Conservation (phyloP, 2,113 vertebrate genomes). For the Theristicus caerulescens region DNA sequence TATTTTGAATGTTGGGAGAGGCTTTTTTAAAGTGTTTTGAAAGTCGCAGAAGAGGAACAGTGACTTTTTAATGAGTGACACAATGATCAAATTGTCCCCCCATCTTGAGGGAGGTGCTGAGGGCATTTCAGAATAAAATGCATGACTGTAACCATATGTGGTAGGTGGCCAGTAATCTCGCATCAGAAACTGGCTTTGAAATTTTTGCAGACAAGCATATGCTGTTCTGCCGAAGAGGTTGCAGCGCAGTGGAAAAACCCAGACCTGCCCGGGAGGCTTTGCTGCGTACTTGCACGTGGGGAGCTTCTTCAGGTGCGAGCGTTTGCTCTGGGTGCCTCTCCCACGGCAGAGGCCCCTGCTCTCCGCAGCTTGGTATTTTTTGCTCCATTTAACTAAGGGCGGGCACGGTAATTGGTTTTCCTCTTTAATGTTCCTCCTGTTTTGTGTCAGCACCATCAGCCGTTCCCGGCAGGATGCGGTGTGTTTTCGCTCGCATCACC, state of each 20-base stretch:
- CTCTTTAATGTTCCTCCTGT: background rate
- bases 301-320: background rate
- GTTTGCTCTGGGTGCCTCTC: background rate
- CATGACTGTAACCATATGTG: rapidly evolving
- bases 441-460: background rate
- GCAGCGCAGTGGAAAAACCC: background rate
- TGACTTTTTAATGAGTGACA: background rate
- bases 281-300: background rate
- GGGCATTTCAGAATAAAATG: background rate
- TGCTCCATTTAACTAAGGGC: slow-evolving; percentile 8
- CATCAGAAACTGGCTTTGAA: background rate
- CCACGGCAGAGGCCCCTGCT: background rate
- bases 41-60: background rate
- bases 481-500: background rate
- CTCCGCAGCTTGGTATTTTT: background rate
- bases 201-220: background rate
- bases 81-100: background rate
- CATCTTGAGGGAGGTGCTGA: background rate
- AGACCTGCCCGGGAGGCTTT: background rate
- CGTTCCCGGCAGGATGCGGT: rapidly evolving
- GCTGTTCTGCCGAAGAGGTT: background rate
- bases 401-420: background rate
- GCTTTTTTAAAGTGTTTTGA: background rate
- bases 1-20: background rate
- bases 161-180: background rate